A percentile compares a stretch with the other conserved stretches of the same genome.
Conservation (phyloP, 2,113 vertebrate species). For the Hippopotamus amphibius region DNA sequence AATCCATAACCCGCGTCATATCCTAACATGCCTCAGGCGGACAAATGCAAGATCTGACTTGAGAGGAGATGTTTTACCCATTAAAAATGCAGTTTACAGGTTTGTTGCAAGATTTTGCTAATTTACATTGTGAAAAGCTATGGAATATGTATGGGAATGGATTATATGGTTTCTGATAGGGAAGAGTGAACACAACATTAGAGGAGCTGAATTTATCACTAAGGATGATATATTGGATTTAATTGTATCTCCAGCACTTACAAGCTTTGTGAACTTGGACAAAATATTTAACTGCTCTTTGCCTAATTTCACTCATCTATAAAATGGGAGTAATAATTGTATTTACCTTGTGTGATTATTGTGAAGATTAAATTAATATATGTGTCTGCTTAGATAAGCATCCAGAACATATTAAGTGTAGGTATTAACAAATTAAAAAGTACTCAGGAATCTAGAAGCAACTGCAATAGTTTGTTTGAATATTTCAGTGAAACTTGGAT, state of each 20-base stretch:
- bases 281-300: neutral
- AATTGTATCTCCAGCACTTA: neutral
- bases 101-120: neutral
- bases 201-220: neutral
- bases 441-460: neutral
- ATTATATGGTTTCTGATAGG: neutral
- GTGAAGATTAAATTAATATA: neutral
- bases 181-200: neutral
- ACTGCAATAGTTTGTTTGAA: neutral
- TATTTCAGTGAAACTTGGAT: neutral
- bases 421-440: neutral
- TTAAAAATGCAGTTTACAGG: neutral
- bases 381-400: neutral
- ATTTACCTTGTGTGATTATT: neutral
- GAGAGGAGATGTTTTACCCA: neutral
- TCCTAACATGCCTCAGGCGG: neutral
- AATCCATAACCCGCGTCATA: neutral
- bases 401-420: neutral
- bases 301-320: neutral
- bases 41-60: neutral
- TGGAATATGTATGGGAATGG: neutral
- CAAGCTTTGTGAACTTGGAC: neutral
- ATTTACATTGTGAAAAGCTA: neutral
- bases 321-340: constrained; percentile 8
- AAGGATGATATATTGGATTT: neutral